Conservation (phyloP, 1,140 invertebrate genomes). For the Atopsyche davidsoni region DNA sequence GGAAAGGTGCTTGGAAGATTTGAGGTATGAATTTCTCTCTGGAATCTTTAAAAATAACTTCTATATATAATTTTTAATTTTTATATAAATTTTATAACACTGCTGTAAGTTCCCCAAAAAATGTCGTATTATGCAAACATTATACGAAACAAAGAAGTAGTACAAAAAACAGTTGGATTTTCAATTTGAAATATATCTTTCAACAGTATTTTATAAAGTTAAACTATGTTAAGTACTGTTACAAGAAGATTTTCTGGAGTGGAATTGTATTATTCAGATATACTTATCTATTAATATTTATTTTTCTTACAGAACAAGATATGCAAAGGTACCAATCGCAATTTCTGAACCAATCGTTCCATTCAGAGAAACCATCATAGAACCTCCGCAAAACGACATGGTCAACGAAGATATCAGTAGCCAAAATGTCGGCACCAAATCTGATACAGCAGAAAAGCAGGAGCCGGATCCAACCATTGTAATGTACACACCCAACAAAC, state of each 20-base stretch:
- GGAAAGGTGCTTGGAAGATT: constrained; percentile 78
- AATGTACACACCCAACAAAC: constrained; percentile 64
- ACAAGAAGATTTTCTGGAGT: too few species aligned
- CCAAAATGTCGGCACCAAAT: constrained; percentile 36
- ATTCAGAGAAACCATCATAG: constrained; percentile 89
- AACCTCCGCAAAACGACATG: constrained; percentile 78
- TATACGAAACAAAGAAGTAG: not conserved
- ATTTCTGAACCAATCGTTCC: constrained; percentile 95
- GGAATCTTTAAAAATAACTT: constrained; percentile 4
- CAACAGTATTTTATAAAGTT: too few species aligned
- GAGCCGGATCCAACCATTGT: constrained; percentile 53
- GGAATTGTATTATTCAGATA: not conserved
- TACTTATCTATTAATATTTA: constrained; percentile 14
- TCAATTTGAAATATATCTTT: too few species aligned
- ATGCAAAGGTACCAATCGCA: constrained; percentile 82
- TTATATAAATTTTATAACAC: too few species aligned
- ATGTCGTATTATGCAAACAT: not conserved
- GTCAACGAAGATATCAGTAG: constrained; percentile 77
- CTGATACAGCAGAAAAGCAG: constrained; percentile 36
- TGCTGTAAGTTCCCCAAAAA: not conserved
- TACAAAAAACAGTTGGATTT: constrained; percentile 1
- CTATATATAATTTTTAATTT: too few species aligned
- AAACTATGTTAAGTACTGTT: too few species aligned
- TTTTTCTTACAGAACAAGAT: constrained; percentile 51
- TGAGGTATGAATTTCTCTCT: constrained; percentile 37